These are phyloP conservation scores for Dyspetes luteomarginatus DNA, from an alignment of 2,888 invertebrate genomes.

Conservation along the genomic window DNA sequence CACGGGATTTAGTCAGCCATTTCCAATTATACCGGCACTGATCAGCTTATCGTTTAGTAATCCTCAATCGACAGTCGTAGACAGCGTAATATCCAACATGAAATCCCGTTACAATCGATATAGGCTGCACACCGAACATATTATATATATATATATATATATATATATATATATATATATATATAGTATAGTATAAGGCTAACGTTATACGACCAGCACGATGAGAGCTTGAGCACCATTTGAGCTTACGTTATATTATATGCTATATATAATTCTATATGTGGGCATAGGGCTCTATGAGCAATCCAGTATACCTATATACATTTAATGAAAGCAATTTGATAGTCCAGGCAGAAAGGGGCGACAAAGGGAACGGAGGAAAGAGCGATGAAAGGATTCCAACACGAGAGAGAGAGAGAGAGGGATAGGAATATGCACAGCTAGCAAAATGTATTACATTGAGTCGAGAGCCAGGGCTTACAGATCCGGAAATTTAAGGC, in stretches of 20 bases:
- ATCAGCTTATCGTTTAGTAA: conserved; percentile 70
- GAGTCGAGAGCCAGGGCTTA: background rate
- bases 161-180: background rate
- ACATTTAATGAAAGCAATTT: conserved; percentile 65
- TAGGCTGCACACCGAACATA: conserved; percentile 35
- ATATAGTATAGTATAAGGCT: conserved; percentile 14
- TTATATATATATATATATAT: conserved; percentile 7
- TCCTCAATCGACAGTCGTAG: conserved; percentile 71
- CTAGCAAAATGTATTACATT: conserved; percentile 24
- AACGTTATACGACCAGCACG: background rate
- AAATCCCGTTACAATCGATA: conserved; percentile 69
- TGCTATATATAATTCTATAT: conserved; percentile 18
- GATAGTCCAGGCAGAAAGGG: conserved; percentile 21
- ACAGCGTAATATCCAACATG: conserved; percentile 66
- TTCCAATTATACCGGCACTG: conserved; percentile 70
- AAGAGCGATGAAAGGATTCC: conserved; percentile 60
- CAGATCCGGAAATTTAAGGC: conserved; percentile 2
- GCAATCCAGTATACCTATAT: conserved; percentile 36
- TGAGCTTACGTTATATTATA: conserved; percentile 18
- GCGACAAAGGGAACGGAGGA: conserved; percentile 39
- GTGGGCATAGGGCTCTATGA: no score
- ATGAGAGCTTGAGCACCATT: conserved; percentile 13
- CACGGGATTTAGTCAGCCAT: conserved; percentile 69
- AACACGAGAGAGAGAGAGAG: conserved; percentile 18
- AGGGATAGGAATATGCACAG: conserved; percentile 4